These are phyloP conservation scores for Plagiodera versicolora DNA, from an alignment of 2,888 invertebrate genomes.

Conservation along the genomic window DNA sequence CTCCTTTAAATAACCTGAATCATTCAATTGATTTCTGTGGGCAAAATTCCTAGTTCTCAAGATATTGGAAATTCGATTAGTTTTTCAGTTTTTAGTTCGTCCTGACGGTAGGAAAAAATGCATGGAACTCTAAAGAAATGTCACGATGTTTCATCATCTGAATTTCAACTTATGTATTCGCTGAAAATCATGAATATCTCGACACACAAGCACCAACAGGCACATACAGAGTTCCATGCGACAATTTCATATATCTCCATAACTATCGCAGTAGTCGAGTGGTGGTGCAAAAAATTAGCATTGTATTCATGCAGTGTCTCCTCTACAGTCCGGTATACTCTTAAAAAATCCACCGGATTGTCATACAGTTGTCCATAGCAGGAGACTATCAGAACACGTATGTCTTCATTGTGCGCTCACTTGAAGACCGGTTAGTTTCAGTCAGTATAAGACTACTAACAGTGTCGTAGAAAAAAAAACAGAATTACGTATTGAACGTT, in stretches of 20 bases:
- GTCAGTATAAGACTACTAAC: background rate
- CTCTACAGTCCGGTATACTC: conserved; percentile 3
- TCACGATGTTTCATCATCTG: too few relatives aligned
- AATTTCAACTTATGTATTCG: too few relatives aligned
- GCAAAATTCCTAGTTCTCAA: too few relatives aligned
- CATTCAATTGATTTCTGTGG: too few relatives aligned
- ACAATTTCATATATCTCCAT: background rate
- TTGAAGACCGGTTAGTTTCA: conserved; percentile 35
- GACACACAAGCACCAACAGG: background rate
- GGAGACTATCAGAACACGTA: conserved; percentile 30
- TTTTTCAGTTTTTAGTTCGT: too few relatives aligned
- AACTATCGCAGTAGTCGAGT: background rate
- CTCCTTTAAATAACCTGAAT: too few relatives aligned
- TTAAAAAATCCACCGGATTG: conserved; percentile 22
- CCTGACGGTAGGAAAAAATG: too few relatives aligned
- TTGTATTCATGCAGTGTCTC: conserved; percentile 12
- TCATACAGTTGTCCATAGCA: conserved; percentile 35
- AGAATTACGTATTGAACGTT: too few relatives aligned
- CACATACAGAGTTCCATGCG: background rate
- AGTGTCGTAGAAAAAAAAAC: background rate
- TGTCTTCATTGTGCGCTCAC: conserved; percentile 37
- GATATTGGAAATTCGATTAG: too few relatives aligned
- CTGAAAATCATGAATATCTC: background rate
- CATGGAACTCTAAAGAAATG: too few relatives aligned
- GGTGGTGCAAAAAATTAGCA: conserved; percentile 8